These are phyloP conservation scores for Acrocephalus scirpaceus DNA, from an alignment of 2,797 vertebrate genomes.

Conservation along the genomic window DNA sequence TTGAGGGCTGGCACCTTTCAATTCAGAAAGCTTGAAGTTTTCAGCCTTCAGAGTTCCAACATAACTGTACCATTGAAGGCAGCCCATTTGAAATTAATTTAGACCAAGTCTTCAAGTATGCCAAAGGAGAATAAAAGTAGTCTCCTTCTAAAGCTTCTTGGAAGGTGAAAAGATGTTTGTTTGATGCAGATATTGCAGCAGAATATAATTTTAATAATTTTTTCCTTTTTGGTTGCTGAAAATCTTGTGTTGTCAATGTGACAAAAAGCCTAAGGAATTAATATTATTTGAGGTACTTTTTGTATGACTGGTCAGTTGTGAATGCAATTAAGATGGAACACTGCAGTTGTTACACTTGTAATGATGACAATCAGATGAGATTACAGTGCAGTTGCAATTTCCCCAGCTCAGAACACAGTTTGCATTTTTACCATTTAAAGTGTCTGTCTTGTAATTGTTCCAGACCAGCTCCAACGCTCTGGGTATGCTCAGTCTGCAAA, in stretches of 20 bases:
- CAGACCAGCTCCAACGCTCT: background rate
- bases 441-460: background rate
- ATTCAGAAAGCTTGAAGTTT: too few species aligned
- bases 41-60: too few species aligned
- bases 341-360: background rate
- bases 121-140: background rate
- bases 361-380: background rate
- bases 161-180: background rate
- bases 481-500: background rate
- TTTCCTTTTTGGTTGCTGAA: background rate
- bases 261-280: background rate
- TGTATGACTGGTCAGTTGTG: slow-evolving; percentile 3
- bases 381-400: background rate
- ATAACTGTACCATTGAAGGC: background rate
- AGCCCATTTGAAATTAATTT: background rate
- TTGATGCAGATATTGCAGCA: background rate
- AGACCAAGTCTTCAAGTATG: background rate
- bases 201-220: background rate
- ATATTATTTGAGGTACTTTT: slow-evolving; percentile 12
- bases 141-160: background rate
- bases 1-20: too few species aligned
- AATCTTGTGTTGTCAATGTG: background rate
- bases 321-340: background rate
- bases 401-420: background rate
- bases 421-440: background rate